Percentiles rank a stretch among this genome's conserved stretches.
Evolutionary conservation across 2,797 vertebrate genomes (phyloP).

Genomic region (Anguilla anguilla): DNA sequence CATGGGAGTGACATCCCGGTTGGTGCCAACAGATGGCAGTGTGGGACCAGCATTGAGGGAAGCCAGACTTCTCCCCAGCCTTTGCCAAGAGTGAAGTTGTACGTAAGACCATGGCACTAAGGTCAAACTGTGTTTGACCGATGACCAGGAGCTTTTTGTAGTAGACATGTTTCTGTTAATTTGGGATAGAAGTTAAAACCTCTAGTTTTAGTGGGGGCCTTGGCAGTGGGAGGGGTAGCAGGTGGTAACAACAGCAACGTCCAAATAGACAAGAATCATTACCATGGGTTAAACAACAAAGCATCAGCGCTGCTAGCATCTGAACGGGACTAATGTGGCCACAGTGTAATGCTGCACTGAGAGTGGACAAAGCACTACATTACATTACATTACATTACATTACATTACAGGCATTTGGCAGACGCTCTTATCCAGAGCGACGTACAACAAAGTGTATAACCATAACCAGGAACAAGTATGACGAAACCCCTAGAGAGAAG

Average conservation of each 20-base stretch:
- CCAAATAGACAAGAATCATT: neutral
- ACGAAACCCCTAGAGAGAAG: no score
- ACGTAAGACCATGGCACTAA: neutral
- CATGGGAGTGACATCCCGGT: neutral
- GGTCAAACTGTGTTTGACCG: neutral
- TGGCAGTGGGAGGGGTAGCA: neutral
- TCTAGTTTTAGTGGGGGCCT: neutral
- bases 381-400: no score
- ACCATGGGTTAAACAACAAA: neutral
- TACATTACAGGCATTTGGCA: no score
- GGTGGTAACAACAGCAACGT: neutral
- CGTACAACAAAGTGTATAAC: no score
- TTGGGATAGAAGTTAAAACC: neutral
- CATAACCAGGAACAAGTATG: no score
- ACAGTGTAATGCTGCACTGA: neutral
- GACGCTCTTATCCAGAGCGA: no score
- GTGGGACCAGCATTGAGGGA: constrained; percentile 36
- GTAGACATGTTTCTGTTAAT: neutral
- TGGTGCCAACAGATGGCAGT: constrained; percentile 64
- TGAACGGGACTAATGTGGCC: neutral
- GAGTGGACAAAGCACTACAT: neutral
- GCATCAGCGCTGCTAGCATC: neutral
- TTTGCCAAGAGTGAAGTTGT: neutral
- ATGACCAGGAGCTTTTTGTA: neutral
- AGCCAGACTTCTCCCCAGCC: neutral